Base-by-base conservation (phyloP, 2,888 invertebrate genomes). In the Drymonia ruficornis region DNA sequence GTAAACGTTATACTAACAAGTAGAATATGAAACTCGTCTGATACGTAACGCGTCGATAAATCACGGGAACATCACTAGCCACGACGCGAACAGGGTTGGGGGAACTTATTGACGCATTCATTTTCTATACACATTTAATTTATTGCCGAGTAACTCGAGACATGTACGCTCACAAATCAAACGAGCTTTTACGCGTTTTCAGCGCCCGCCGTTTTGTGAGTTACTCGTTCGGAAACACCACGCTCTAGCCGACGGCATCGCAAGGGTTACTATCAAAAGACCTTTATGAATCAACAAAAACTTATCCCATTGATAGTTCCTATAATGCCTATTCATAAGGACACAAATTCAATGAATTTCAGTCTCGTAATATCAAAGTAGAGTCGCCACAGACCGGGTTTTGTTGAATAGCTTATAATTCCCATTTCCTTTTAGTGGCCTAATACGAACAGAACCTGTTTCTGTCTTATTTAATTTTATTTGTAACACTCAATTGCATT, bases 91-190 rank as follows among this genome's bases (percentile, higher is more conserved):
- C 73, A 72, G 72, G 74, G 72, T 63, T 74, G 71, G 72, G 78
- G 80, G 78, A 76, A 75, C 80, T 78, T 80, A 85, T 86, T 79
- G 83, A 80, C 79, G 83, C 81, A 82, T 85, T 84, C 83, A 85
- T 86, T 87, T 85, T 84, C 81, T 83, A 86, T 83, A 81, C 80
- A 74, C 75, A 78, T 81, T 84, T 85, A 87, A 89, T 88, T 88
- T 87, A 89, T 87, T 81, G 76, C 77, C 72, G 67, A 78, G 86
- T 83, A 86, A 85, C 84, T 79, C 77, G 84, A 84, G 84, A 84
- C 82, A 80, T 82, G 77, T 77, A 70, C 76, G 78, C 73, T 83
- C 80, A 83, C 84, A 86, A 87, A 86, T 87, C 85, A 86, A 82
- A 67, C 66, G 61, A 70, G 76, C 76, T 74, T 80, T 80, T 76